Evolutionary conservation across 2,113 vertebrate species (phyloP).

Genomic region (Lepidothrix coronata): DNA sequence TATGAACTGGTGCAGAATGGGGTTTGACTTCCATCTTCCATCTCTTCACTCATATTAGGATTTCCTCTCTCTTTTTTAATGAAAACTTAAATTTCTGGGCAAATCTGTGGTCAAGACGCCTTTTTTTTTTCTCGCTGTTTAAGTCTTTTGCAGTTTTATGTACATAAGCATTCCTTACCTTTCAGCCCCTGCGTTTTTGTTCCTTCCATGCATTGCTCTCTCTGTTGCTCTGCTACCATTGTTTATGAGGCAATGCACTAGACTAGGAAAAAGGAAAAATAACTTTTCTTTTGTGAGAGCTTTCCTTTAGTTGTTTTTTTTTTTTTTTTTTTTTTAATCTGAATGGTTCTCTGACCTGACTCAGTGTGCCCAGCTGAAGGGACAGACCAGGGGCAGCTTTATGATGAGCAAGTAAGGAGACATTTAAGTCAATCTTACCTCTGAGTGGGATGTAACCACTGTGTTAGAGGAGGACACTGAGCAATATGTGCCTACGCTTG

Average conservation of each 20-base stretch:
- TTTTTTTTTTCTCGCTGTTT: background rate
- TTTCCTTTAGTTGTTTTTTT: background rate
- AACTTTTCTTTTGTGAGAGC: background rate
- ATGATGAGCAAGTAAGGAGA: background rate
- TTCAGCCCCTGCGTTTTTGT: background rate
- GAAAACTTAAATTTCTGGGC: background rate
- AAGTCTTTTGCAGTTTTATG: background rate
- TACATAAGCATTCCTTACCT: background rate
- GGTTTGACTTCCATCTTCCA: background rate
- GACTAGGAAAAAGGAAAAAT: background rate
- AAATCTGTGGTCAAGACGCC: background rate
- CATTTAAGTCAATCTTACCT: background rate
- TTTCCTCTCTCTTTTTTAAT: background rate
- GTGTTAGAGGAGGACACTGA: background rate
- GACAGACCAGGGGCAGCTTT: background rate
- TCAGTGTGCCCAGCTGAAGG: background rate
- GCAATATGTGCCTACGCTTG: background rate
- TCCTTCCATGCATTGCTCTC: background rate
- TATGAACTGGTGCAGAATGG: background rate
- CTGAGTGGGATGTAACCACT: background rate
- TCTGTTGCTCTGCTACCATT: background rate
- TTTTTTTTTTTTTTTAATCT: background rate
- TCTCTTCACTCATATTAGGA: background rate
- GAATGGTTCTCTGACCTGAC: background rate
- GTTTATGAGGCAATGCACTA: background rate